phyloP scores from a whole-genome alignment of 2,888 invertebrate species.

The Criorhina ranunculi region DNA sequence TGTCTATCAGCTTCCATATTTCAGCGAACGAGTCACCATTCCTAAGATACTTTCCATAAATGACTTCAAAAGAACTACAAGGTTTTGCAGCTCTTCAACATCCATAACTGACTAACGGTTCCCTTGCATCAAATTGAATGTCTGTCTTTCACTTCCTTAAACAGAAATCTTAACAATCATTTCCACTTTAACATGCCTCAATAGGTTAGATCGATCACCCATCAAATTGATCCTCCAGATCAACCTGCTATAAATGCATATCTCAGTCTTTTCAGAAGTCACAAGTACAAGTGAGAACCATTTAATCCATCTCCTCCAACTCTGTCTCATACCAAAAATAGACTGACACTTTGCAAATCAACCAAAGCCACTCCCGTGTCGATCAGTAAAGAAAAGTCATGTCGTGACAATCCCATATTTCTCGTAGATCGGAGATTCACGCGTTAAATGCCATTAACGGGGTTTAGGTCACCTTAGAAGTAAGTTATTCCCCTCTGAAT shows the following conservation, averaged over 20 bases:
- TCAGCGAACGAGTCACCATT: no score
- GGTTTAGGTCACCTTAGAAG: constrained; percentile 42
- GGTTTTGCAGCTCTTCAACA: no score
- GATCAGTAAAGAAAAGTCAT: constrained; percentile 36
- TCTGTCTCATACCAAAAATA: background rate
- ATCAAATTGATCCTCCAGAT: constrained; percentile 24
- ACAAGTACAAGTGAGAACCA: constrained; percentile 18
- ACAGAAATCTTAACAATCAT: background rate
- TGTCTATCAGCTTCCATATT: no score
- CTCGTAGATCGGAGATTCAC: constrained; percentile 13
- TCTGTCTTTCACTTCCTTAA: background rate
- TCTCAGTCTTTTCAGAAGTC: constrained; percentile 13
- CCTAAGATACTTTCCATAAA: no score
- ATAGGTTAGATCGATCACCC: constrained; percentile 22
- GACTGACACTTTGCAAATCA: constrained; percentile 51
- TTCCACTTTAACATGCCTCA: background rate
- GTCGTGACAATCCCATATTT: constrained; percentile 53
- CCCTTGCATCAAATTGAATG: no score
- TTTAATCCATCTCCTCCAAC: constrained; percentile 31
- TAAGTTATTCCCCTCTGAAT: constrained; percentile 10
- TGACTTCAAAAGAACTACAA: no score
- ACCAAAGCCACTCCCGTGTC: constrained; percentile 45
- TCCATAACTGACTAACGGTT: no score
- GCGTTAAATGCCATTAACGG: constrained; percentile 61
- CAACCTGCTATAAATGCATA: constrained; percentile 20